These are phyloP conservation scores for Intellagama lesueurii DNA, from an alignment of 2,797 vertebrate genomes.

Conservation along the genomic window DNA sequence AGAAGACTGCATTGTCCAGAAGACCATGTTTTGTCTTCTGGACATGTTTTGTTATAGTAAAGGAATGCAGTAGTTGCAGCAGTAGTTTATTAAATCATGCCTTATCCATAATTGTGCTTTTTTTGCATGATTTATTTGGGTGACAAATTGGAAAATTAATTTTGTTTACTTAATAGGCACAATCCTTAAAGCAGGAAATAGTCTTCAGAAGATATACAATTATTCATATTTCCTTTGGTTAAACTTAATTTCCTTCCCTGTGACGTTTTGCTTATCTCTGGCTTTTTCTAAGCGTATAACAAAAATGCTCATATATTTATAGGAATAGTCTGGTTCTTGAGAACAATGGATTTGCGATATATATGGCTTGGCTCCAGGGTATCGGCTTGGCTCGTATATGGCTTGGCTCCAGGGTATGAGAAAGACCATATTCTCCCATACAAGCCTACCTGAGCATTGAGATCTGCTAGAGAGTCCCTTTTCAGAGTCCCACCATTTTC, in stretches of 20 bases:
- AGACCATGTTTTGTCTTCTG: no score
- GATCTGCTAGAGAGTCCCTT: no score
- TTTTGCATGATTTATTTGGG: background rate
- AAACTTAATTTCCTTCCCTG: background rate
- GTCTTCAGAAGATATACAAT: background rate
- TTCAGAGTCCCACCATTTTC: no score
- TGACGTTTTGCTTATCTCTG: background rate
- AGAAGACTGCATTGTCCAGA: no score
- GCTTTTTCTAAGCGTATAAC: background rate
- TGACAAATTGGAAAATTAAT: background rate
- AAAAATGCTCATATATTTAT: background rate
- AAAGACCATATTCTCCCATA: no score
- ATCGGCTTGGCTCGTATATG: no score
- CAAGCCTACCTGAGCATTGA: no score
- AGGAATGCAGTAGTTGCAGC: background rate
- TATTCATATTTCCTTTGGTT: background rate
- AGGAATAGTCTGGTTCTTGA: slow-evolving; percentile 9
- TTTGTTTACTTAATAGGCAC: slow-evolving; percentile 21
- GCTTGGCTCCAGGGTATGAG: no score
- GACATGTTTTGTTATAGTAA: no score
- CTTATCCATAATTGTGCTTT: no score
- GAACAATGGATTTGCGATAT: background rate
- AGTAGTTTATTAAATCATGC: background rate
- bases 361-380: no score
- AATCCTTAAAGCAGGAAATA: background rate